Evolutionary conservation across 2,113 vertebrate species (phyloP).

Genomic region (Tamias sibiricus): DNA sequence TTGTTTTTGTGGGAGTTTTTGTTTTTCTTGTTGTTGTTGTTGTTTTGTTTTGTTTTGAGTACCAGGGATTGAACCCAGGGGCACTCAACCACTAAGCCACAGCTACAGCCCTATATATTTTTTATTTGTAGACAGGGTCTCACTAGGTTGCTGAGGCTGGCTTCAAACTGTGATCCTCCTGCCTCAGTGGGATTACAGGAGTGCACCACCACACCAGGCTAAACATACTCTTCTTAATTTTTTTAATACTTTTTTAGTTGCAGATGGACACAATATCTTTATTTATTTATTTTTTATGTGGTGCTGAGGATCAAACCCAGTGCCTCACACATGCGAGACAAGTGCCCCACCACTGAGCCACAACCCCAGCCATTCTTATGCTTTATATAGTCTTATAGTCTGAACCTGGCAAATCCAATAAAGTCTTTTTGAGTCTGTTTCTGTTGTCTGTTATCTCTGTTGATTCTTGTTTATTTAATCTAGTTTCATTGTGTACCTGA

Average conservation of each 20-base stretch:
- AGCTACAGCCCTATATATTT: neutral
- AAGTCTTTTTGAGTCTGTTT: conserved; percentile 9
- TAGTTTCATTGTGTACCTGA: neutral
- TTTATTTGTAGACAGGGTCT: neutral
- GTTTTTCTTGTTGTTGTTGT: too few relatives aligned
- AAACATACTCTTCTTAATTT: neutral
- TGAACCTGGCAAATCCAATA: neutral
- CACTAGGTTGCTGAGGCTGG: neutral
- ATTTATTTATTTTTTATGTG: too few relatives aligned
- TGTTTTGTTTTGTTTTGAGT: neutral
- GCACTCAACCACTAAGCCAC: neutral
- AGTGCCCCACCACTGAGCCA: too few relatives aligned
- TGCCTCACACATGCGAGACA: too few relatives aligned
- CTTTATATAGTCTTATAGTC: neutral
- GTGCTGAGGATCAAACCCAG: too few relatives aligned
- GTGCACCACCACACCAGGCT: neutral
- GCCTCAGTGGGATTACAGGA: neutral
- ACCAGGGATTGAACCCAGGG: neutral
- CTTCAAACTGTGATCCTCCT: neutral
- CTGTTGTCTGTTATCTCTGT: neutral
- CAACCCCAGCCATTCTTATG: neutral
- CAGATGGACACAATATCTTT: too few relatives aligned
- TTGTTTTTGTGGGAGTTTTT: too few relatives aligned
- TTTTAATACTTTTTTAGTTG: too few relatives aligned
- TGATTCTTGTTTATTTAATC: conserved; percentile 39